Percentiles rank a stretch among this genome's conserved stretches.
These are phyloP conservation scores for Silurus aristotelis DNA, from an alignment of 2,797 vertebrate genomes.

Conservation along the genomic window DNA sequence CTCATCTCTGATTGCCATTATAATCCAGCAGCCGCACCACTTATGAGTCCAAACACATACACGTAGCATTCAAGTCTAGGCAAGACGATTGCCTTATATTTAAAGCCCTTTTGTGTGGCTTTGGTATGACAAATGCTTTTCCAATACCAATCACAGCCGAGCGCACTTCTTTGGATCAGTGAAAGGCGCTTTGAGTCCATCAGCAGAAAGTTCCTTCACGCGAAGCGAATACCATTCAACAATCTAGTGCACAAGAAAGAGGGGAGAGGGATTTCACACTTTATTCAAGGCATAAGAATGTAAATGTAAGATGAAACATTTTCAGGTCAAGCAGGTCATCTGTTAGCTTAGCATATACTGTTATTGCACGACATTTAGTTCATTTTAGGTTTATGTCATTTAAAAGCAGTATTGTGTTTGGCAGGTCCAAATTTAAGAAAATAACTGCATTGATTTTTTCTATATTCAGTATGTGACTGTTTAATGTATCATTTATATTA, in stretches of 20 bases:
- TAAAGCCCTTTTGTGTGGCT: slow-evolving; percentile 76
- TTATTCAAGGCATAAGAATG: slow-evolving; percentile 12
- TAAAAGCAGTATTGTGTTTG: neutral
- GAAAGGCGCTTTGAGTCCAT: slow-evolving; percentile 82
- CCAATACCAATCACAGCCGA: slow-evolving; percentile 82
- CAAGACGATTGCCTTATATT: slow-evolving; percentile 80
- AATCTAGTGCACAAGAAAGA: slow-evolving; percentile 52
- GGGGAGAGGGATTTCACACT: neutral
- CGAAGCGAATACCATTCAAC: slow-evolving; percentile 72
- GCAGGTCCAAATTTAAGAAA: neutral
- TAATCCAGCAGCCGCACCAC: slow-evolving; percentile 77
- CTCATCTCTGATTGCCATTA: slow-evolving; percentile 81
- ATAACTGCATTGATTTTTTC: too few species aligned
- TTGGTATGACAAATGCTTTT: slow-evolving; percentile 80
- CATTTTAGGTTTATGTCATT: neutral
- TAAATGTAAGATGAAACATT: neutral
- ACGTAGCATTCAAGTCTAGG: slow-evolving; percentile 65
- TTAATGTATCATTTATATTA: too few species aligned
- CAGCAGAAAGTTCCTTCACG: slow-evolving; percentile 78
- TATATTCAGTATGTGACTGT: too few species aligned
- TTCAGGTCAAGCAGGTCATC: neutral
- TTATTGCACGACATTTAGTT: neutral
- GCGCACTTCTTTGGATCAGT: slow-evolving; percentile 81
- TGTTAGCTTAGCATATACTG: neutral
- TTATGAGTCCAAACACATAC: slow-evolving; percentile 67